Evolutionary conservation across 2,888 invertebrate genomes (phyloP).

Genomic region (Anthrax anthrax): DNA sequence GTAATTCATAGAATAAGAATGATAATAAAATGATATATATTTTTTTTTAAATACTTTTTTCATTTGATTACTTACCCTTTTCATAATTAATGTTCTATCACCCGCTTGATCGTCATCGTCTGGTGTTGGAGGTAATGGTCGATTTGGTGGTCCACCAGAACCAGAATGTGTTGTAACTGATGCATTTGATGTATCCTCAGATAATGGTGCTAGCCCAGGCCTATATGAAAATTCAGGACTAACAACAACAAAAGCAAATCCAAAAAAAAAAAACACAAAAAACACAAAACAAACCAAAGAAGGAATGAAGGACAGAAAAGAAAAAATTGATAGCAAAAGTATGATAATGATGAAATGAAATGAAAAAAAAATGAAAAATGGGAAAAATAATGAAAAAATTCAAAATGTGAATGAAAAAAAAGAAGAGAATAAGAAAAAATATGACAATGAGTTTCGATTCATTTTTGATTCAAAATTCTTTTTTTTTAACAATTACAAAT

Average conservation of each 20-base stretch:
- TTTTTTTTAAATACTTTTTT: too few relatives aligned
- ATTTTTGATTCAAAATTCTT: too few relatives aligned
- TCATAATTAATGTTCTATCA: constrained; percentile 82
- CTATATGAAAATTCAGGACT: constrained; percentile 75
- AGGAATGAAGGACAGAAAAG: constrained; percentile 8
- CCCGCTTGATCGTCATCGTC: constrained; percentile 74
- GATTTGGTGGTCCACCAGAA: constrained; percentile 69
- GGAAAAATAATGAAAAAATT: not conserved
- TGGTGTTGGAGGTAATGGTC: constrained; percentile 88
- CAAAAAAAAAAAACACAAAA: constrained; percentile 19
- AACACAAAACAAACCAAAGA: constrained; percentile 12
- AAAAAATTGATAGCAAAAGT: constrained; percentile 9
- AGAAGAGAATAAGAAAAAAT: constrained; percentile 4
- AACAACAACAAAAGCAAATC: constrained; percentile 36
- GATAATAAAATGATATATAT: not conserved
- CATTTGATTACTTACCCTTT: constrained; percentile 55
- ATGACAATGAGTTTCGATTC: too few relatives aligned
- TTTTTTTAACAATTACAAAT: too few relatives aligned
- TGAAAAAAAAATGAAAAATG: not conserved
- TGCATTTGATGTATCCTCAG: constrained; percentile 37
- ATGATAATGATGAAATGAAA: constrained; percentile 6
- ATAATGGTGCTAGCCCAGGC: constrained; percentile 51
- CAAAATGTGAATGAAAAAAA: constrained; percentile 6
- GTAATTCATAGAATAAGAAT: too few relatives aligned
- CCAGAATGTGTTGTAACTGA: constrained; percentile 23